Conservation (phyloP, 2,113 vertebrate genomes). For the Anhinga anhinga region DNA sequence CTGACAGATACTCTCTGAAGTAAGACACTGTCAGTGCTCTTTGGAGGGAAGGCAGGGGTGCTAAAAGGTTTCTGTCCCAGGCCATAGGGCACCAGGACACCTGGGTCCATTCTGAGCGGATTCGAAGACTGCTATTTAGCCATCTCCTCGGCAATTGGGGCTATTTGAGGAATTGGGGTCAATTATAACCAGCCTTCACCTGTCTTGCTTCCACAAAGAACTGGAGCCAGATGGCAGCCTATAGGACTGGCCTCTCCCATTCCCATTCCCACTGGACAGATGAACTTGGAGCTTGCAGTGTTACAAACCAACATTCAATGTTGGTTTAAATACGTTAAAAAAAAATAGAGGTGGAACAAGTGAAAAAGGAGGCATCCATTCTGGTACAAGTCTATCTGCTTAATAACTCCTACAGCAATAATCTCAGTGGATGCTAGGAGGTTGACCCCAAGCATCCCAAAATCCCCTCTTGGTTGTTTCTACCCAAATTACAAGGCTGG, state of each 20-base stretch:
- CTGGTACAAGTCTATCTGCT: neutral
- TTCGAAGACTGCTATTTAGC: slow-evolving; percentile 52
- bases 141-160: slow-evolving; percentile 75
- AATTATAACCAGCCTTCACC: slow-evolving; percentile 76
- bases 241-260: neutral
- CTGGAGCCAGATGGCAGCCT: slow-evolving; percentile 72
- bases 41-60: neutral
- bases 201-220: neutral
- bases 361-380: neutral
- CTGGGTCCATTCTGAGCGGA: neutral
- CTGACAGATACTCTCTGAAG: neutral
- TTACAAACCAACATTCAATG: rapidly evolving
- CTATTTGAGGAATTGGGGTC: slow-evolving; percentile 90
- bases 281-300: neutral
- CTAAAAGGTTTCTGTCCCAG: slow-evolving; percentile 23
- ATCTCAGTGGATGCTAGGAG: neutral
- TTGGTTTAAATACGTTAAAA: neutral
- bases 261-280: neutral
- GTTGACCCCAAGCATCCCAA: neutral
- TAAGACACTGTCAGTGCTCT: neutral
- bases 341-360: neutral
- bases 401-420: neutral
- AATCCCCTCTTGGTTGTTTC: neutral
- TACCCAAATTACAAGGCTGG: neutral
- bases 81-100: slow-evolving; percentile 6